Base-by-base conservation (phyloP, 2,888 invertebrate genomes). In the Orthosia incerta region DNA sequence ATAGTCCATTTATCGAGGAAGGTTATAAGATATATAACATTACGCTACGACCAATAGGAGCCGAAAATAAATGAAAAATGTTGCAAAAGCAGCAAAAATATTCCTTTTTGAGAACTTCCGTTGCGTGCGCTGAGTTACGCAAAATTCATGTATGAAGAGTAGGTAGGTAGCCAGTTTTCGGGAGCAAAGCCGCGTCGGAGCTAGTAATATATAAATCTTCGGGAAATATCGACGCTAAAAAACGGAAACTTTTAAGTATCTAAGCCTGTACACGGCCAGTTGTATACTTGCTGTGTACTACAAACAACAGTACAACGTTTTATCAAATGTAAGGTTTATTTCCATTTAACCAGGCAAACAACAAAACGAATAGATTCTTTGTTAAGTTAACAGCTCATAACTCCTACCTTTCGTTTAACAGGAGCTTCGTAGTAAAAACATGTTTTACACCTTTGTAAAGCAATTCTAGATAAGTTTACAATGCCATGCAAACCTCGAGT, bases 381-480 rank as follows among this genome's bases (percentile, higher is more conserved):
- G 79, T 78, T 63, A 51, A 68, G 39, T 62, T 67, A 71, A 79
- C 26, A 62, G 61, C 71, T 67, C 73, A 60, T 77, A 80, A 76
- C 60, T 64, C 1, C 56, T 59, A 74, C 68, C 46, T 57, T 68
- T 65, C 56, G 56, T 65, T 82, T 74, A 71, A 68, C 65, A 66
- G 57, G 18, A 55, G 79, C 68, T 60, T 68, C 65, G 53, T 50
- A 39, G 56, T 79, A 63, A 81, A n/a, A 82, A 71, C 82, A 60
- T 71, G 71, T 68, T 82, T 55, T 53, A 66, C 61, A 61, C 55
- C 57, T 56, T 74, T 62, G 79, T 65, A 71, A 74, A 56, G n/a
- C 48, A 59, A 68, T 79, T 71, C 51, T 50, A 75, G 71, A 66
- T 59, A 71, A 63, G 51, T 79, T 79, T 60, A 68, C 67, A 82